Base-by-base conservation (phyloP, 2,888 invertebrate genomes). In the Rhyacophila evoluta region DNA sequence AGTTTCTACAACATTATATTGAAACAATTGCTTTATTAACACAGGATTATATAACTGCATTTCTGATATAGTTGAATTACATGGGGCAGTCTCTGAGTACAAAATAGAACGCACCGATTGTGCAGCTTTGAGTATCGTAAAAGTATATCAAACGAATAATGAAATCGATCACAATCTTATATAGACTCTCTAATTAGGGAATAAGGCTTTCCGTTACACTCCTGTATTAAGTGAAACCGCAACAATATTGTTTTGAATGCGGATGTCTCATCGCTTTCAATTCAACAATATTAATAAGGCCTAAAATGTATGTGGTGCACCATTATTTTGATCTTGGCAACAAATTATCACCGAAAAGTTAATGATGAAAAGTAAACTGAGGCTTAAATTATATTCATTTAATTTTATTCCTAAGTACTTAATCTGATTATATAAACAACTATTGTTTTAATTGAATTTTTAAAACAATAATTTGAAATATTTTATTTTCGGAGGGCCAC, bases 41-140 rank as follows among this genome's bases (percentile, higher is more conserved):
- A 79, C 76, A 79, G 75, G 76, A 75, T 72, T 72, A 79, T 75
- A 79, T 76, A 79, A 78, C 78, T 78, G 79, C 75, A 73, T 75
- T 72, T 38, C 69, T 55, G 71, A 72, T 79, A 76, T 75, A 73
- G 75, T 72, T 77, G 76, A 77, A 75, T 72, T 73, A 76, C 76
- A 73, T 19, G 73, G 77, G 70, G 79, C 79, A 79, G 75, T 79
- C 70, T 71, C 74, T 27, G 73, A 79, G 76, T 76, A 76, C 72
- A 79, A 75, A 79, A 79, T 39, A 73, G 75, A 33, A 75, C 38
- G 72, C 75, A 73, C 72, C 68, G 36, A 75, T 71, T 67, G 79
- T 75, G 73, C 77, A 74, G 70, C 70, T 74, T 78, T 55, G 74
- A 74, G 74, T 74, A 55, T 41, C 55, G 55, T 55, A 19, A 55